Base-by-base conservation (phyloP, 2,888 invertebrate genomes). In the Mythimna albipuncta region DNA sequence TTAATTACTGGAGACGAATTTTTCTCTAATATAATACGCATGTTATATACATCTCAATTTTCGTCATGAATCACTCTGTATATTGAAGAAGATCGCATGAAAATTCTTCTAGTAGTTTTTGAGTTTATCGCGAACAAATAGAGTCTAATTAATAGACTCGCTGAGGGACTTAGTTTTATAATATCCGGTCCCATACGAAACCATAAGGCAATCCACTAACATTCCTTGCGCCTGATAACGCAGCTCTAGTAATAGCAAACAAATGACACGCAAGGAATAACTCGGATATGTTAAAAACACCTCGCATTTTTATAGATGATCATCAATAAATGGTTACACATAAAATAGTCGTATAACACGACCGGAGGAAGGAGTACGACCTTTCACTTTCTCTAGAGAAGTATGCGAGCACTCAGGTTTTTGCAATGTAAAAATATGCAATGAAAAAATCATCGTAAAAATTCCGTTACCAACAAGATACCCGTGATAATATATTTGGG, bases 321-420 rank as follows among this genome's bases (percentile, higher is more conserved):
- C 79, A 66, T 75, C 69, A 69, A 66, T 73, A 77, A 64, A 72
- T 72, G 67, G 71, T 71, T 82, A 67, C 82, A 83, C 79, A 82
- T 69, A 79, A 87, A 82, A 82, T 80, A 75, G 89, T 71, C 87
- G 85, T 67, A 72, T 91, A 88, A 81, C 72, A 85, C 86, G 79
- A 85, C 88, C 87, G 85, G 84, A 85, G 84, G 82, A 89, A 87
- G 89, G 74, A 69, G 88, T 85, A 72, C 92, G 92, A 93, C 94
- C 94, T 94, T 92, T 94, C 93, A 94, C 94, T 94, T 94, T 94
- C 94, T 90, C 91, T 87, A 77, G 77, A 88, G 87, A 91, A 90
- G 87, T 90, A 89, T 90, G 89, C 88, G 87, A 82, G 84, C 75
- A 83, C 85, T 83, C 82, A 81, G 81, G 82, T 72, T 88, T 91